These are phyloP conservation scores for Anguilla anguilla DNA, from an alignment of 2,797 vertebrate species.

Conservation along the genomic window DNA sequence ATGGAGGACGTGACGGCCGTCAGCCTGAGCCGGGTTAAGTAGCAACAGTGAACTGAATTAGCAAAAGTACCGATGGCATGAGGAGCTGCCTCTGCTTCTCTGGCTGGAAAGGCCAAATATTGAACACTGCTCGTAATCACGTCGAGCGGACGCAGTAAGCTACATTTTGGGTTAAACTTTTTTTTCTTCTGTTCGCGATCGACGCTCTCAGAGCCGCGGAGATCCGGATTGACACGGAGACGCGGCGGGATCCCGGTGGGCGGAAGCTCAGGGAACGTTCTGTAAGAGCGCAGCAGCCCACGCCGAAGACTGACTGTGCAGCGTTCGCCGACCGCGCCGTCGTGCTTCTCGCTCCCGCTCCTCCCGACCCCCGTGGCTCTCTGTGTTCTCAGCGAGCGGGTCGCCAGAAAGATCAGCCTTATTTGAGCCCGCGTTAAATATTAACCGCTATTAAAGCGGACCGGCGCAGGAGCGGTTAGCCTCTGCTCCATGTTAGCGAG, in stretches of 20 bases:
- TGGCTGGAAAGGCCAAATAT: background rate
- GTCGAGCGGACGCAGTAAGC: background rate
- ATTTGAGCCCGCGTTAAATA: conserved; percentile 28
- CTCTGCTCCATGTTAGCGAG: conserved; percentile 12
- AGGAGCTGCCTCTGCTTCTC: background rate
- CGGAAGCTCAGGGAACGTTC: background rate
- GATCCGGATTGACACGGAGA: background rate
- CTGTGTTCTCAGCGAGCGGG: background rate
- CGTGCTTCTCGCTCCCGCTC: background rate
- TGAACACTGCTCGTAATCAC: background rate
- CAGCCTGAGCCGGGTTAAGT: background rate
- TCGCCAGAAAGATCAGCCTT: background rate
- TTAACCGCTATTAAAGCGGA: conserved; percentile 23
- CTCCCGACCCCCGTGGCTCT: background rate
- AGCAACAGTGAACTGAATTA: background rate
- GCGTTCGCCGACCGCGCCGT: background rate
- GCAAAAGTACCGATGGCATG: background rate
- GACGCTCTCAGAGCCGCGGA: background rate
- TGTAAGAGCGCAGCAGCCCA: background rate
- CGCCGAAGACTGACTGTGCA: background rate
- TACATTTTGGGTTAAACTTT: background rate
- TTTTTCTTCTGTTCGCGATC: background rate
- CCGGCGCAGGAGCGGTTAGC: conserved; percentile 10
- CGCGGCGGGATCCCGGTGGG: background rate
- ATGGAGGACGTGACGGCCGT: background rate